These are phyloP conservation scores for Sycophaga agraensis DNA, from an alignment of 1,140 invertebrate species.

Conservation along the genomic window DNA sequence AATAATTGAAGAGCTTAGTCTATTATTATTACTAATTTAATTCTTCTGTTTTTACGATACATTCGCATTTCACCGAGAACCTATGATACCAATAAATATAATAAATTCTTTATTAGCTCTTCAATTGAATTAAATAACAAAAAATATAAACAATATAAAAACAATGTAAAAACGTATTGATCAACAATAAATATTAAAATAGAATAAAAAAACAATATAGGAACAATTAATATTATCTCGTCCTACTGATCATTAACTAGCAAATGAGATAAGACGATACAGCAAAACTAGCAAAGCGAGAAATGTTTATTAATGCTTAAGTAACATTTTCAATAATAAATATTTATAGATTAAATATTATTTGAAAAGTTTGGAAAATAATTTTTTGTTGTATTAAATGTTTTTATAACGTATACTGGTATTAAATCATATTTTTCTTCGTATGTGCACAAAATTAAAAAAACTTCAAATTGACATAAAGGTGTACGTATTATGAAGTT, in stretches of 20 bases:
- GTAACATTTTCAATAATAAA: too few relatives aligned
- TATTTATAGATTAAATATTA: too few relatives aligned
- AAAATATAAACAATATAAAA: background rate
- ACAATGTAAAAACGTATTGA: background rate
- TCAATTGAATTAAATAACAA: conserved; percentile 6
- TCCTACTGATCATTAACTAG: background rate
- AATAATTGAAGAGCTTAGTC: conserved; percentile 20
- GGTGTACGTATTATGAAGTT: too few relatives aligned
- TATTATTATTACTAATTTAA: background rate
- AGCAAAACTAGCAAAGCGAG: conserved; percentile 18
- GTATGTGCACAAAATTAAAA: too few relatives aligned
- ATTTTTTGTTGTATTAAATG: too few relatives aligned
- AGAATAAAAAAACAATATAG: background rate
- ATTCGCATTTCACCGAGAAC: too few relatives aligned
- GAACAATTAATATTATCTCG: background rate
- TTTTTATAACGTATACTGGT: too few relatives aligned
- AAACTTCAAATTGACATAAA: too few relatives aligned
- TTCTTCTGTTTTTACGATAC: background rate
- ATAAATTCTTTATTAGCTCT: conserved; percentile 7
- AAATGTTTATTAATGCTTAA: too few relatives aligned
- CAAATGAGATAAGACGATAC: background rate
- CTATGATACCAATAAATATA: background rate
- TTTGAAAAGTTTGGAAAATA: too few relatives aligned
- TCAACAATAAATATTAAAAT: background rate
- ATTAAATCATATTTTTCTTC: too few relatives aligned